Evolutionary conservation across 1,140 invertebrate genomes (phyloP).

Genomic region (Brachionus asplanchnoidis): DNA sequence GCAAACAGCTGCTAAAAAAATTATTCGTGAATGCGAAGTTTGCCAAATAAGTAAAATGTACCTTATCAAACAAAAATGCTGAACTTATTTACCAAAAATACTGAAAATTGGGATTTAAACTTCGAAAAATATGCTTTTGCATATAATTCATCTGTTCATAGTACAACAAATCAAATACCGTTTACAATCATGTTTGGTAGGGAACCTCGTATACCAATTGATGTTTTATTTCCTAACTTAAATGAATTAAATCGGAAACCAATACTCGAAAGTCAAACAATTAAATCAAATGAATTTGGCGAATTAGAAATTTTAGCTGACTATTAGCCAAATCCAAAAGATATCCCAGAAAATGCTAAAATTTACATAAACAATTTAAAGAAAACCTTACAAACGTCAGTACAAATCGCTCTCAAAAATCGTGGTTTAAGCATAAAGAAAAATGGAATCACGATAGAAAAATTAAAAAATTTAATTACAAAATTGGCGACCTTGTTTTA

Average conservation of each 20-base stretch:
- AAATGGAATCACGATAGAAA: constrained; percentile 3
- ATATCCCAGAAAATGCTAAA: background rate
- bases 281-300: background rate
- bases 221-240: constrained; percentile 3
- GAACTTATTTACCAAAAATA: background rate
- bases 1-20: background rate
- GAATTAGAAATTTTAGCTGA: background rate
- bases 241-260: background rate
- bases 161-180: background rate
- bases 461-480: constrained; percentile 10
- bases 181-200: constrained; percentile 1
- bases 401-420: too few species aligned
- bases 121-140: constrained; percentile 9
- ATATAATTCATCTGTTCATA: background rate
- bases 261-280: background rate
- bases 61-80: background rate
- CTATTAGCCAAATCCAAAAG: background rate
- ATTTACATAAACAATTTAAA: too few species aligned
- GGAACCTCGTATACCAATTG: background rate
- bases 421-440: background rate
- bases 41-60: constrained; percentile 40
- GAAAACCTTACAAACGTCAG: too few species aligned
- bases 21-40: constrained; percentile 4
- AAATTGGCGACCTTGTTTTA: background rate
- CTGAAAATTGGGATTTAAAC: background rate